A percentile compares a stretch with the other conserved stretches of the same genome.
phyloP scores from a whole-genome alignment of 1,140 invertebrate species.

The Nautilus pompilius region DNA sequence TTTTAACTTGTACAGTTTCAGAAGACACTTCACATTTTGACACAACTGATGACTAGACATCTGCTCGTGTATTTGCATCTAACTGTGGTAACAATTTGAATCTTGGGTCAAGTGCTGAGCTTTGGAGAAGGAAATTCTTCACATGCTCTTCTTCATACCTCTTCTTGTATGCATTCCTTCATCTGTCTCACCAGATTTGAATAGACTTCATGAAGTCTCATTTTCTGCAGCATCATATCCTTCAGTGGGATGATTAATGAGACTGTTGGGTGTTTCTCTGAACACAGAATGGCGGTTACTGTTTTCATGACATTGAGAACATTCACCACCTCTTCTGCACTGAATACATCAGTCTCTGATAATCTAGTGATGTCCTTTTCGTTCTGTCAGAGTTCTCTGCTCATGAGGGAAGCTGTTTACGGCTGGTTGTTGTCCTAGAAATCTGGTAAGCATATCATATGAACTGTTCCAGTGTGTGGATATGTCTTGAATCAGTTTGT shows the following conservation, averaged over 20 bases:
- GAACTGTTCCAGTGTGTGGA: slow-evolving; percentile 6
- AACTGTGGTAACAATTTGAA: too few species aligned
- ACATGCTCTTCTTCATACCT: too few species aligned
- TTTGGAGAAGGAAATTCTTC: too few species aligned
- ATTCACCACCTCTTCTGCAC: neutral
- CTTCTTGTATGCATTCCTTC: too few species aligned
- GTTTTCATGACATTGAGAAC: neutral
- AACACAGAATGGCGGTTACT: slow-evolving; percentile 1
- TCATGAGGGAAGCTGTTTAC: too few species aligned
- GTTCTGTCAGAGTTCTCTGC: neutral
- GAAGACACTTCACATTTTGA: neutral
- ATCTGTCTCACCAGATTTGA: too few species aligned
- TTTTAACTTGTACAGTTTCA: too few species aligned
- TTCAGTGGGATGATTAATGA: neutral
- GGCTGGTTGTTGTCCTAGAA: neutral
- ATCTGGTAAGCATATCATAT: slow-evolving; percentile 2
- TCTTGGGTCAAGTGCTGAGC: too few species aligned
- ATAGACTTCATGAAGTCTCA: too few species aligned
- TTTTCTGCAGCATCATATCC: neutral
- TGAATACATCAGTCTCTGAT: neutral
- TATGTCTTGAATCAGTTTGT: slow-evolving; percentile 3
- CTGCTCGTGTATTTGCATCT: too few species aligned
- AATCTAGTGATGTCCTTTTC: slow-evolving; percentile 1
- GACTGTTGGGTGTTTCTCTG: slow-evolving; percentile 7
- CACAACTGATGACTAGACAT: too few species aligned